Conservation (phyloP, 2,113 vertebrate species). For the Cairina moschata region DNA sequence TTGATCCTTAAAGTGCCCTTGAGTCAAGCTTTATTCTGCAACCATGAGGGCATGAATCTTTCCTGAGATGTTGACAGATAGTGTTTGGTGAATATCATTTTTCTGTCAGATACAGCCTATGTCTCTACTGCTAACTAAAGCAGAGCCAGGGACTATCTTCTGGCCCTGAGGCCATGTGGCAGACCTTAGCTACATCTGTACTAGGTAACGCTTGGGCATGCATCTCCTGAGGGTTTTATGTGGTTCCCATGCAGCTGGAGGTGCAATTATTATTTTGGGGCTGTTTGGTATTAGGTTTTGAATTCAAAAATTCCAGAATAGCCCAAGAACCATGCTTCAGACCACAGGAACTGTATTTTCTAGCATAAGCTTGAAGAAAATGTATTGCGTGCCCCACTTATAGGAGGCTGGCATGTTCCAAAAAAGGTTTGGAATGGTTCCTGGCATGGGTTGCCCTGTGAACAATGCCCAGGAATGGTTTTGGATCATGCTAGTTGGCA, state of each 20-base stretch:
- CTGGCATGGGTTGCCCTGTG: neutral
- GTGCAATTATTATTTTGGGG: neutral
- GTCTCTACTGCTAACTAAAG: neutral
- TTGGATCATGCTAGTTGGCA: neutral
- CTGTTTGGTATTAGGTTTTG: neutral
- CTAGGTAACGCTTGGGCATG: neutral
- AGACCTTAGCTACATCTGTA: neutral
- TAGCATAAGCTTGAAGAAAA: neutral
- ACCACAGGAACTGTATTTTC: neutral
- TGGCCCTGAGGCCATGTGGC: neutral
- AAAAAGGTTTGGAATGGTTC: neutral
- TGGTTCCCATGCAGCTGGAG: neutral
- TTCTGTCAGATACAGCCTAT: constrained; percentile 6
- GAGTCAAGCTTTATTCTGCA: constrained; percentile 55
- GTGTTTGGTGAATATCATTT: constrained; percentile 16
- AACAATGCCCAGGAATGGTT: neutral
- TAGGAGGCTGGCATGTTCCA: neutral
- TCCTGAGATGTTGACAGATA: constrained; percentile 31
- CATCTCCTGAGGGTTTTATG: neutral
- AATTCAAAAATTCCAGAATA: neutral
- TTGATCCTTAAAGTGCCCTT: constrained; percentile 37
- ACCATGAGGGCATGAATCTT: neutral
- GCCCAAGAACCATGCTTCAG: neutral
- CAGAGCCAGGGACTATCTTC: neutral
- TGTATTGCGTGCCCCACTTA: neutral